These are phyloP conservation scores for Linyphia triangularis DNA, from an alignment of 2,888 invertebrate species.

Conservation along the genomic window DNA sequence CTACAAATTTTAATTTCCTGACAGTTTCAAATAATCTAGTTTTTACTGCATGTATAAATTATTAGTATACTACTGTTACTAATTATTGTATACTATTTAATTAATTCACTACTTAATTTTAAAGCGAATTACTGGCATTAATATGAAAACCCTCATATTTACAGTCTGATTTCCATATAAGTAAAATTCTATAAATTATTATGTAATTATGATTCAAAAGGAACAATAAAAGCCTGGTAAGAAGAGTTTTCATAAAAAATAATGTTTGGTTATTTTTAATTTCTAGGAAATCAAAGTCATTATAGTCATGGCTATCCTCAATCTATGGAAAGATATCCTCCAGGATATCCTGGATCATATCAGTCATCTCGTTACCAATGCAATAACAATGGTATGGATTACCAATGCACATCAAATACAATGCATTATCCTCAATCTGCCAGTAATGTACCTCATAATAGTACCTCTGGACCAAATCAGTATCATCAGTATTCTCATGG, in stretches of 20 bases:
- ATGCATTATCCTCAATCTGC: conserved; percentile 53
- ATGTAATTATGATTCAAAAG: background rate
- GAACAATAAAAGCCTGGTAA: background rate
- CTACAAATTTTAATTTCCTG: no score
- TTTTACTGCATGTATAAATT: no score
- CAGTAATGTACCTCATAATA: conserved; percentile 35
- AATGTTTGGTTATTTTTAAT: background rate
- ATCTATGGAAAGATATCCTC: conserved; percentile 53
- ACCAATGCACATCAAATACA: conserved; percentile 51
- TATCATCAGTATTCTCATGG: conserved; percentile 64
- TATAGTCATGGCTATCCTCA: conserved; percentile 59
- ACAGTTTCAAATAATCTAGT: no score
- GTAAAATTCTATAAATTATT: background rate
- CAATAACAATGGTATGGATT: conserved; percentile 49
- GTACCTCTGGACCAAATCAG: conserved; percentile 48
- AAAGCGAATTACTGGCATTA: no score
- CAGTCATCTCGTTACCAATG: conserved; percentile 53
- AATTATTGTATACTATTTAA: no score
- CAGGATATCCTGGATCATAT: conserved; percentile 63
- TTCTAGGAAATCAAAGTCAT: conserved; percentile 57
- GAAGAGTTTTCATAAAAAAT: background rate
- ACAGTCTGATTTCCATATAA: no score
- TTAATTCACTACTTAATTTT: no score
- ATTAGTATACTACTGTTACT: no score
- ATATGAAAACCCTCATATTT: no score